Evolutionary conservation across 2,888 invertebrate genomes (phyloP).

Genomic region (Amiota mariae): DNA sequence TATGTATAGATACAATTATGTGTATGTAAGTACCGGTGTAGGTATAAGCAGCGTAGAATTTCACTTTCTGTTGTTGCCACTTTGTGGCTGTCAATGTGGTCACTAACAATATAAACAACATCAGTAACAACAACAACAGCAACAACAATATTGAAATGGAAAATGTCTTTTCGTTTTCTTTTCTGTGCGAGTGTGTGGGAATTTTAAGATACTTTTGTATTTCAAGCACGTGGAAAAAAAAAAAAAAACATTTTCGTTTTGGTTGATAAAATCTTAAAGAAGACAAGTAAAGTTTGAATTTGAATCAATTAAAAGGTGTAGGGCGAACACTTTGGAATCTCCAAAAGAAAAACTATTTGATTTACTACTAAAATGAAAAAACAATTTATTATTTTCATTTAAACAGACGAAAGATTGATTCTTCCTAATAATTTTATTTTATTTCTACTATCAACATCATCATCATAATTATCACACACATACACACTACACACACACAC

Average conservation of each 20-base stretch:
- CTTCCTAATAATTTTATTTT: no score
- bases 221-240: slow-evolving; percentile 7
- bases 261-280: not conserved
- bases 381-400: no score
- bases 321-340: no score
- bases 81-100: slow-evolving; percentile 35
- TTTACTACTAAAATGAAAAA: no score
- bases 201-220: slow-evolving; percentile 7
- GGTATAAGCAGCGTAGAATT: slow-evolving; percentile 61
- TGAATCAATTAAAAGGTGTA: no score
- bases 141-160: slow-evolving; percentile 55
- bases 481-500: no score
- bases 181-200: slow-evolving; percentile 2
- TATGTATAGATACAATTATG: no score
- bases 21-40: slow-evolving; percentile 6
- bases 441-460: no score
- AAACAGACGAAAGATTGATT: no score
- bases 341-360: no score
- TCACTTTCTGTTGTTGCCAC: slow-evolving; percentile 60
- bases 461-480: no score
- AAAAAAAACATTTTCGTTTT: not conserved
- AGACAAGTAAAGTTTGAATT: no score
- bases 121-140: not conserved
- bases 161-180: slow-evolving; percentile 44
- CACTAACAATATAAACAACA: not conserved